Percentiles rank a stretch among this genome's conserved stretches.
Evolutionary conservation across 2,888 invertebrate genomes (phyloP).

Genomic region (Embidobia sp.): DNA sequence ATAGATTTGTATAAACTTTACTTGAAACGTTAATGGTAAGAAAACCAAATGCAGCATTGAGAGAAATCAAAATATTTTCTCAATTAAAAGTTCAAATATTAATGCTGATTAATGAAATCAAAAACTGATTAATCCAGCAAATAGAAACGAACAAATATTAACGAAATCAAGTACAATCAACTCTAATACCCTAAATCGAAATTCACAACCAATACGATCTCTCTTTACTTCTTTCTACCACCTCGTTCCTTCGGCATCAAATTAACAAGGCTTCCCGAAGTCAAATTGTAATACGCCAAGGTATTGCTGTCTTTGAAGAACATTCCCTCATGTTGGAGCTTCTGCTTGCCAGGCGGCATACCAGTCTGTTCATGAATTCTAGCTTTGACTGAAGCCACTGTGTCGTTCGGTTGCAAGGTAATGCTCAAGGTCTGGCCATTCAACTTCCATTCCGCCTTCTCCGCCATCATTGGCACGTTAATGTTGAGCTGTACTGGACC

Average conservation of each 20-base stretch:
- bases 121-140: too few relatives aligned
- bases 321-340: conserved; percentile 96
- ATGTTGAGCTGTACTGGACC: conserved; percentile 92
- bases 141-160: too few relatives aligned
- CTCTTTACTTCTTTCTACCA: conserved; percentile 95
- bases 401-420: conserved; percentile 89
- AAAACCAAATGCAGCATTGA: too few relatives aligned
- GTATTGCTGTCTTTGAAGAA: conserved; percentile 99
- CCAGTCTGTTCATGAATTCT: conserved; percentile 92
- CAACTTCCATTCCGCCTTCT: conserved; percentile 97
- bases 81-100: too few relatives aligned
- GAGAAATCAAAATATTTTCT: too few relatives aligned
- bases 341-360: conserved; percentile 98
- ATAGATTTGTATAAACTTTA: too few relatives aligned
- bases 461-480: conserved; percentile 90
- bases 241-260: conserved; percentile 98
- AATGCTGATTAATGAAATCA: too few relatives aligned
- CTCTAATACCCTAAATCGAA: too few relatives aligned
- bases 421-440: conserved; percentile 94
- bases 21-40: too few relatives aligned
- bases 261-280: conserved; percentile 91
- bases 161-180: too few relatives aligned
- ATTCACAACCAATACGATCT: too few relatives aligned
- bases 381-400: conserved; percentile 93
- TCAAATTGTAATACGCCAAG: conserved; percentile 97